These are phyloP conservation scores for Xanthostigma xanthostigma DNA, from an alignment of 2,888 invertebrate species.

Conservation along the genomic window DNA sequence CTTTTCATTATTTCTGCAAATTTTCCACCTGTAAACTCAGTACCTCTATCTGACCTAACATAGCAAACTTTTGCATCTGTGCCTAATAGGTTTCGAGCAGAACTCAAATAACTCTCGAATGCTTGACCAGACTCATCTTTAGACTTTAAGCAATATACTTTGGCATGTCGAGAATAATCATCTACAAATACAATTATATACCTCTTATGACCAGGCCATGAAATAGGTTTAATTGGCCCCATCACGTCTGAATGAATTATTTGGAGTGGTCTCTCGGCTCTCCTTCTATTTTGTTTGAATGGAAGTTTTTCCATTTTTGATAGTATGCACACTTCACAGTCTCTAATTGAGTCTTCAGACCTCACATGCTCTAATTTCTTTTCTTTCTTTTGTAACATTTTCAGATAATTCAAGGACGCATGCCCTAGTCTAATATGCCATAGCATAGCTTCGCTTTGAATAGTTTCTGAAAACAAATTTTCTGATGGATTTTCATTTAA, in stretches of 20 bases:
- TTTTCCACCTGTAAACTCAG: slow-evolving; percentile 12
- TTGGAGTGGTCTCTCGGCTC: slow-evolving; percentile 11
- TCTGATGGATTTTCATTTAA: too few species aligned
- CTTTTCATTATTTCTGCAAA: slow-evolving; percentile 12
- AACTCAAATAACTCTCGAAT: slow-evolving; percentile 13
- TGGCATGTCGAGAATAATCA: slow-evolving; percentile 14
- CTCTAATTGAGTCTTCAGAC: too few species aligned
- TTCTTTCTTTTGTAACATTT: too few species aligned
- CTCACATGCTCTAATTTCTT: too few species aligned
- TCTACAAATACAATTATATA: slow-evolving; percentile 13
- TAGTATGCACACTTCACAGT: too few species aligned
- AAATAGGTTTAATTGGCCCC: slow-evolving; percentile 10
- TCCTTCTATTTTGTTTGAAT: too few species aligned
- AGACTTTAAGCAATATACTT: slow-evolving; percentile 12
- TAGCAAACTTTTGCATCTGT: slow-evolving; percentile 15
- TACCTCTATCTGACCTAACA: slow-evolving; percentile 14
- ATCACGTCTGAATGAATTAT: slow-evolving; percentile 14
- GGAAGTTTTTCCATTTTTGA: too few species aligned
- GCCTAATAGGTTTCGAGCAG: slow-evolving; percentile 14
- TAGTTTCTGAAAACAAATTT: too few species aligned
- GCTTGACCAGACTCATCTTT: slow-evolving; percentile 12
- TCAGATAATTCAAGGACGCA: slow-evolving; percentile 13
- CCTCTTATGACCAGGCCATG: slow-evolving; percentile 11
- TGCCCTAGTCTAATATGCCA: slow-evolving; percentile 16
- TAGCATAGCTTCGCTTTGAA: slow-evolving; percentile 11